Percentiles rank a stretch among this genome's conserved stretches.
Evolutionary conservation across 2,113 vertebrate species (phyloP).

Genomic region (Phalacrocorax carbo): DNA sequence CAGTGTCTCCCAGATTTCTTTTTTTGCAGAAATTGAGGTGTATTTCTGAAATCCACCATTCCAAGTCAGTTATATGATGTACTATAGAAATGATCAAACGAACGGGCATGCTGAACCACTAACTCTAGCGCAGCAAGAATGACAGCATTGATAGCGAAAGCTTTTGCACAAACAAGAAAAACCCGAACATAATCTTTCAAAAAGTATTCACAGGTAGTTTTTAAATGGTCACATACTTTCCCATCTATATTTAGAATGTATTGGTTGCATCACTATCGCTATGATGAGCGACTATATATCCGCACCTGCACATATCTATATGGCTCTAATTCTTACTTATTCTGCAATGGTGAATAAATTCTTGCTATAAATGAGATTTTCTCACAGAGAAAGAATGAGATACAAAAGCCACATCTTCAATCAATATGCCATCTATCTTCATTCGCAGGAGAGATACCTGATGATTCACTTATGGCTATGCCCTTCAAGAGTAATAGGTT

Average conservation of each 20-base stretch:
- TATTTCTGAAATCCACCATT: slow-evolving; percentile 15
- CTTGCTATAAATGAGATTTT: not conserved
- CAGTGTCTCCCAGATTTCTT: not conserved
- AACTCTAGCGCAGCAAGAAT: not conserved
- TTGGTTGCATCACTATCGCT: not conserved
- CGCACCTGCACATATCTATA: not conserved
- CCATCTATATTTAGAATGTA: not conserved
- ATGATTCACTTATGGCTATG: slow-evolving; percentile 3
- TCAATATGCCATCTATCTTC: slow-evolving; percentile 7
- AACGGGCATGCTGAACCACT: not conserved
- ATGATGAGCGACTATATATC: not conserved
- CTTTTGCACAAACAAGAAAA: not conserved
- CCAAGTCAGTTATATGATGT: not conserved
- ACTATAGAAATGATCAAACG: not conserved
- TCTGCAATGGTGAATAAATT: not conserved
- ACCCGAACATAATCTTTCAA: not conserved
- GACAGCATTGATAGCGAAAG: not conserved
- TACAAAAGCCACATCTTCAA: not conserved
- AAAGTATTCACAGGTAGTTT: not conserved
- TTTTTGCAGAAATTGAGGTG: not conserved
- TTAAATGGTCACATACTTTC: not conserved
- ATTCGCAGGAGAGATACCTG: not conserved
- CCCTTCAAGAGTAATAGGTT: not conserved
- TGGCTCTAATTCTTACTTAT: not conserved
- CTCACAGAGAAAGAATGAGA: not conserved